phyloP scores from a whole-genome alignment of 1,140 invertebrate species.

The Papilio dardanus region DNA sequence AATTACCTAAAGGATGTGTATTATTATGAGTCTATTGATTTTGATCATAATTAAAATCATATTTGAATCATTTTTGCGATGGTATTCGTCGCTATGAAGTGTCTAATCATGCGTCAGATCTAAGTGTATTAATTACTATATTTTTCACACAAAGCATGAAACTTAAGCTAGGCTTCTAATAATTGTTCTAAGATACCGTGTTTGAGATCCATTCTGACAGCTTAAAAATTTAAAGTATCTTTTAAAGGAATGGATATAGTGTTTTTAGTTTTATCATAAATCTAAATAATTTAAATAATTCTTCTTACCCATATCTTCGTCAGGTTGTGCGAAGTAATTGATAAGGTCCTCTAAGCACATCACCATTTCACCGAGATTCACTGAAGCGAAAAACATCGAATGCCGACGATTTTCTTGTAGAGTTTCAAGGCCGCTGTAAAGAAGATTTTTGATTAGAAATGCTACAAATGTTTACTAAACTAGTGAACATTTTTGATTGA shows the following conservation, averaged over 20 bases:
- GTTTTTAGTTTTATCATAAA: neutral
- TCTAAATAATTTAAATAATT: conserved; percentile 30
- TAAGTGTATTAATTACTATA: neutral
- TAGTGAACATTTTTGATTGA: too few species aligned
- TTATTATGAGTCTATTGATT: too few species aligned
- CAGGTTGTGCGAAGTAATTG: conserved; percentile 99
- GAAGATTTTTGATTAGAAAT: conserved; percentile 44
- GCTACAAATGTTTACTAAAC: neutral
- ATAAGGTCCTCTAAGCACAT: conserved; percentile 99
- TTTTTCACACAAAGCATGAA: neutral
- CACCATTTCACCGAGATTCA: conserved; percentile 97
- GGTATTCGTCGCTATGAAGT: too few species aligned
- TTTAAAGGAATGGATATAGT: conserved; percentile 21
- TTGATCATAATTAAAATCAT: too few species aligned
- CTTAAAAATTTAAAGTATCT: conserved; percentile 26
- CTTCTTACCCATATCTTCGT: conserved; percentile 96
- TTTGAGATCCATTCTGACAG: conserved; percentile 15
- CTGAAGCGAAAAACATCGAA: conserved; percentile 91
- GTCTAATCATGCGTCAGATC: neutral
- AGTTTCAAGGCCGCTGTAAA: conserved; percentile 94
- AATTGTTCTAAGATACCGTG: neutral
- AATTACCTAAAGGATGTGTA: too few species aligned
- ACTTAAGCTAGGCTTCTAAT: neutral
- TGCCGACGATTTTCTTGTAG: conserved; percentile 93
- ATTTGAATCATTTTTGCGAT: too few species aligned